Base-by-base conservation (phyloP, 2,113 vertebrate species). In the Rhombomys opimus region DNA sequence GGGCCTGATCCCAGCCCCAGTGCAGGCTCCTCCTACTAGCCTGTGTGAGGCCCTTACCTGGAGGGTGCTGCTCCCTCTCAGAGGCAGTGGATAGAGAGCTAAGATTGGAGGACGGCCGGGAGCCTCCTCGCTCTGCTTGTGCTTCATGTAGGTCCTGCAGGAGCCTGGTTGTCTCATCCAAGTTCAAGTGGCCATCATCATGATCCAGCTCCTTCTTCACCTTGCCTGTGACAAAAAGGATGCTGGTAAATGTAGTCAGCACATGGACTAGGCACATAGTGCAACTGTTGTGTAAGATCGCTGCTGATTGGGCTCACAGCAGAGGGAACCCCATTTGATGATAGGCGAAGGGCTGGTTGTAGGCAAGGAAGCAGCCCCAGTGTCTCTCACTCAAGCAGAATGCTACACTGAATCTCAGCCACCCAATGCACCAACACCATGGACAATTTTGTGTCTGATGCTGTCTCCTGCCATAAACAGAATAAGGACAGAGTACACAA, bases 21-120 rank as follows among this genome's bases (percentile, higher is more conserved):
- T 15, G 32, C 10, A 30, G 46, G 20, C 32, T n/a, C 52, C 77
- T 54, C 4, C 89, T 38, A 65, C 11, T 20, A 7, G n/a, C 7
- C 70, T 41, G 8, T 41, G 25, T 63, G 70, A 67, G 5, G 0
- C 78, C 98, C 52, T 75, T 97, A 99, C 99, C 99, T 93, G 99
- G 98, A 97, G 99, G 99, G 91, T 99, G 99, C 68, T 99, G 99
- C 92, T 99, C 99, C 95, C 99, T 98, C 97, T 99, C 99, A 0
- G 99, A 99, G 32, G 99, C 95, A 82, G 99, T 99, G 91, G 99
- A 99, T 89, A 99, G 99, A 11, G 99, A 99, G 93, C 99, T 99
- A 97, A 99, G 98, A 96, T 99, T 99, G 81, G 99, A 99, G 0
- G 99, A 99, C 0, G 99, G 99, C 93, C 99, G 99, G 67, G 99